Evolutionary conservation across 2,888 invertebrate genomes (phyloP).

Genomic region (Gymnoscelis rufifasciata): DNA sequence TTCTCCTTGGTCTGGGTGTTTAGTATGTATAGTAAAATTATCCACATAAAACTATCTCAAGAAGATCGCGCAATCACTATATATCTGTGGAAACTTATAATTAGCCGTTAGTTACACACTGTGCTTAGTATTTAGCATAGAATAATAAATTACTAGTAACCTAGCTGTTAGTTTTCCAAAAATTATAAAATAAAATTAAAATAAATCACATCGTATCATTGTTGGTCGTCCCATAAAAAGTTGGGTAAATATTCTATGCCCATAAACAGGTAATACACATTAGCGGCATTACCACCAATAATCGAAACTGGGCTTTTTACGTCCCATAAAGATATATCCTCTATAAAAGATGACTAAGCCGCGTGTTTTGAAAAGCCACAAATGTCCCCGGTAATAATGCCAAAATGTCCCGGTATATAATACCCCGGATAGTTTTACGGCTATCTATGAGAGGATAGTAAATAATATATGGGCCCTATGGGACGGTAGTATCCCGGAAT

Average conservation of each 20-base stretch:
- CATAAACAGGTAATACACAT: slow-evolving; percentile 13
- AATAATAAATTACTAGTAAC: too few relatives aligned
- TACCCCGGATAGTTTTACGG: slow-evolving; percentile 22
- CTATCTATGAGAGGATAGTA: slow-evolving; percentile 24
- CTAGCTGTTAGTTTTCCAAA: too few relatives aligned
- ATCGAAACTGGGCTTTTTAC: slow-evolving; percentile 12
- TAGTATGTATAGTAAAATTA: too few relatives aligned
- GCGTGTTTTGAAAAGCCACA: slow-evolving; percentile 14
- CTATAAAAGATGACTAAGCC: slow-evolving; percentile 14
- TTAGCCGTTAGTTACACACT: too few relatives aligned
- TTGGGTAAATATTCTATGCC: not conserved
- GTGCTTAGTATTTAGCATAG: too few relatives aligned
- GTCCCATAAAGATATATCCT: slow-evolving; percentile 16
- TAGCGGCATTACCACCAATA: slow-evolving; percentile 11
- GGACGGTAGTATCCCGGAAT: slow-evolving; percentile 8
- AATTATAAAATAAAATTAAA: too few relatives aligned
- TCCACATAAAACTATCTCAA: too few relatives aligned
- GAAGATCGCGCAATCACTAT: too few relatives aligned
- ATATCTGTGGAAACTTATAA: too few relatives aligned
- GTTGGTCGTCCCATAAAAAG: not conserved
- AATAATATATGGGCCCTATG: slow-evolving; percentile 26
- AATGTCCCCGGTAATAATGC: slow-evolving; percentile 9
- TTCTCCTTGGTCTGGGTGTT: too few relatives aligned
- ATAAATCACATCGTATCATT: too few relatives aligned
- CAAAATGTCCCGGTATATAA: slow-evolving; percentile 8